Evolutionary conservation across 2,888 invertebrate genomes (phyloP), one percentile per base, ranked within the genome.

Genomic region (Drosophila stalkeri): DNA sequence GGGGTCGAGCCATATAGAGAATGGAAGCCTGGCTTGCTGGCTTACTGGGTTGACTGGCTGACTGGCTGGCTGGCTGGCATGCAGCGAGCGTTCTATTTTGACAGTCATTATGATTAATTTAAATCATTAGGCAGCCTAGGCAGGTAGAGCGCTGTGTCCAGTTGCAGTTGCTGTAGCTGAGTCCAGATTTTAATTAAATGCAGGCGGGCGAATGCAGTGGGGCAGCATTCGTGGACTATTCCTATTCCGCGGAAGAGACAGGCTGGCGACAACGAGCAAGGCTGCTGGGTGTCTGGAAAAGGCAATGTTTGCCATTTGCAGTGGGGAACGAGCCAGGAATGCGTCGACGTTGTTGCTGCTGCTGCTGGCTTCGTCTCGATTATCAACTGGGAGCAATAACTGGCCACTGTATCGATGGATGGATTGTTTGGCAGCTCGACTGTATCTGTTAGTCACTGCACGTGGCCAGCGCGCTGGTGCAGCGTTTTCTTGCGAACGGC

Each of bases 361-460:
- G 66, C 46, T 41, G 46, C 46, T 62, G 60, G 39, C 33, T 57
- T 43, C 65, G 77, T 72, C 77, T 82, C 80, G 86, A 85, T 85
- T 77, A 83, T 81, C 86, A 86, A 84, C 86, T 86, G 84, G 86
- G 85, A 83, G 91, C 87, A 86, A 87, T 86, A 87, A 87, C 86
- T 83, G 82, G 51, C 56, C 56, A 49, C 67, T 46, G 49, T 89
- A 84, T 89, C 83, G 83, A 81, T 86, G 78, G 84, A 88, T 83
- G 81, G 86, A 81, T 72, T 80, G 73, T 68, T 64, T 76, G 77
- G 62, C 72, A 62, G 69, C 65, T 56, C 52, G 64, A 66, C 78
- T 79, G 82, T 86, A 87, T 89, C 90, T 90, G 86, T 82, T 90
- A 91, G 91, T 91, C 91, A 80, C 78, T 90, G 90, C 91, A 90